phyloP scores from a whole-genome alignment of 1,140 invertebrate species.

The Monochamus saltuarius region DNA sequence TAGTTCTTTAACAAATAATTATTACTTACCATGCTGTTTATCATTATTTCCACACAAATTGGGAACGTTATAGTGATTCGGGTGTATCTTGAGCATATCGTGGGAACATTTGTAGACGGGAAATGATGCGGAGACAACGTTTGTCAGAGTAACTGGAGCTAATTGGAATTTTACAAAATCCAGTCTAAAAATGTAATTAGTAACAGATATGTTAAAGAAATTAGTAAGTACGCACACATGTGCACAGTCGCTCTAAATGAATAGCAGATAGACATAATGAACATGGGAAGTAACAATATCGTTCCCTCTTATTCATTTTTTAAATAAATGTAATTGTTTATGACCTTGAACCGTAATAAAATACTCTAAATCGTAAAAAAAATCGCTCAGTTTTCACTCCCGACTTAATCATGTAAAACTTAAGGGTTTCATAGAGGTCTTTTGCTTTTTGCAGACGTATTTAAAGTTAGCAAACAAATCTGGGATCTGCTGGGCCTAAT shows the following conservation, averaged over 20 bases:
- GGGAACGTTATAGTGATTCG: slow-evolving; percentile 33
- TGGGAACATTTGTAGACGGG: slow-evolving; percentile 23
- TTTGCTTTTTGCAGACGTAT: too few relatives aligned
- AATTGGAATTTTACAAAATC: slow-evolving; percentile 38
- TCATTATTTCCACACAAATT: slow-evolving; percentile 40
- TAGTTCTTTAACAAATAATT: slow-evolving; percentile 2
- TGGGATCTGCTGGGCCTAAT: too few relatives aligned
- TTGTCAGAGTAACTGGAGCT: slow-evolving; percentile 7
- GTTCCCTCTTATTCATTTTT: too few relatives aligned
- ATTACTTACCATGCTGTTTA: slow-evolving; percentile 40
- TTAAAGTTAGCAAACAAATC: too few relatives aligned
- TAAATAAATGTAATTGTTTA: too few relatives aligned
- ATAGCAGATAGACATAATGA: not conserved
- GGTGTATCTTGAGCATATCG: slow-evolving; percentile 27
- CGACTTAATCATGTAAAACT: not conserved
- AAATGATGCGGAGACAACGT: not conserved
- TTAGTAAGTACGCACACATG: not conserved
- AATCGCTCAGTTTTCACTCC: too few relatives aligned
- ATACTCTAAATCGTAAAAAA: too few relatives aligned
- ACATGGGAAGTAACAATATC: too few relatives aligned
- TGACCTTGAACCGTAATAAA: too few relatives aligned
- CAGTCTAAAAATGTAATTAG: slow-evolving; percentile 26
- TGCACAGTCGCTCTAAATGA: not conserved
- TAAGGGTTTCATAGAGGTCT: too few relatives aligned
- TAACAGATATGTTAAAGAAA: not conserved